phyloP scores from a whole-genome alignment of 2,113 vertebrate genomes.

The Scopus umbretta region DNA sequence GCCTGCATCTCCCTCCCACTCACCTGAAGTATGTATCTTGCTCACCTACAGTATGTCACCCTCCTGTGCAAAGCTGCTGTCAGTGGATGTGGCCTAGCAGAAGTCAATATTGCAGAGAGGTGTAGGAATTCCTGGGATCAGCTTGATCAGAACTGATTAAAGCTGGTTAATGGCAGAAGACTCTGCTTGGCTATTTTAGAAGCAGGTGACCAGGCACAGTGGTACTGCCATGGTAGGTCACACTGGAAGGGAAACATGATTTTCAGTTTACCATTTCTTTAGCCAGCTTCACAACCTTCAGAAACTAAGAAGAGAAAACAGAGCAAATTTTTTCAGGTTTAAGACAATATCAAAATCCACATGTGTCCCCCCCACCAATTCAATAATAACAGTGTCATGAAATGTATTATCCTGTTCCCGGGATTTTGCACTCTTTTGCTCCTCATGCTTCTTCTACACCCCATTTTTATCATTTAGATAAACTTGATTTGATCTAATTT shows the following conservation, averaged over 20 bases:
- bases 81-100: background rate
- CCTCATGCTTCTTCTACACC: background rate
- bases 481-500: background rate
- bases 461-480: background rate
- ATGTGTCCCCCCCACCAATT: background rate
- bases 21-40: rapidly evolving
- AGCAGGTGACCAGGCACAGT: background rate
- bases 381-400: background rate
- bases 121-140: background rate
- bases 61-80: background rate
- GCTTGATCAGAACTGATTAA: background rate
- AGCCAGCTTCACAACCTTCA: background rate
- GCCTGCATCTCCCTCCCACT: background rate
- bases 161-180: background rate
- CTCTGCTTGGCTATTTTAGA: background rate
- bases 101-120: background rate
- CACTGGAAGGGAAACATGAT: background rate
- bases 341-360: background rate
- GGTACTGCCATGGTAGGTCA: rapidly evolving
- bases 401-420: background rate
- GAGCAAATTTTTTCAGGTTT: background rate
- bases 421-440: background rate
- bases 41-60: background rate
- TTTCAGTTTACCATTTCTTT: background rate
- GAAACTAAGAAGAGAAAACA: background rate